These are phyloP conservation scores for Caenorhabditis inopinata DNA, from an alignment of 1,140 invertebrate genomes.

Conservation along the genomic window DNA sequence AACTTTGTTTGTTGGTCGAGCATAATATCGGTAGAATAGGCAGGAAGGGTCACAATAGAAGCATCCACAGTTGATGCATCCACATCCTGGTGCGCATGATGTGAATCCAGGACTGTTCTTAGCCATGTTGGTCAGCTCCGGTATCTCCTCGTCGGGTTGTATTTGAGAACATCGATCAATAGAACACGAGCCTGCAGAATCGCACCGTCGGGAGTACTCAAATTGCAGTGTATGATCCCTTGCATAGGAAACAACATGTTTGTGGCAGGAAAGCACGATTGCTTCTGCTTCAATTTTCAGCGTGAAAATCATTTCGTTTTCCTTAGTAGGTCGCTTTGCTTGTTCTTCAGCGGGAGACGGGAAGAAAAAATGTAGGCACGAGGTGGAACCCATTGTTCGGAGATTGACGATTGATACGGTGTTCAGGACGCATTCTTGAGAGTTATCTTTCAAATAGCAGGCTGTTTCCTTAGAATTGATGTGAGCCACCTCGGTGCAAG, in stretches of 20 bases:
- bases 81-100: background rate
- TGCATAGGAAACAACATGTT: background rate
- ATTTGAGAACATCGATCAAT: background rate
- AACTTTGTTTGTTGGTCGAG: background rate
- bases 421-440: background rate
- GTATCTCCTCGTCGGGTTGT: background rate
- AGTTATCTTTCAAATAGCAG: background rate
- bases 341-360: no score
- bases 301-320: background rate
- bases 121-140: background rate
- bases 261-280: background rate
- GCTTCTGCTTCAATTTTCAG: background rate
- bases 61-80: background rate
- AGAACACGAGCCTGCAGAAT: background rate
- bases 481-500: background rate
- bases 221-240: background rate
- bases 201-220: background rate
- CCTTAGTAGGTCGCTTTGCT: no score
- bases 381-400: background rate
- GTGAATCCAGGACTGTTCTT: background rate
- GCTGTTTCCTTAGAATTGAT: background rate
- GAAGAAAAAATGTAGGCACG: background rate
- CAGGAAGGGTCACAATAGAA: background rate
- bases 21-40: background rate
- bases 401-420: background rate